These are phyloP conservation scores for Melanotaenia boesemani DNA, from an alignment of 2,797 vertebrate genomes.

Conservation along the genomic window DNA sequence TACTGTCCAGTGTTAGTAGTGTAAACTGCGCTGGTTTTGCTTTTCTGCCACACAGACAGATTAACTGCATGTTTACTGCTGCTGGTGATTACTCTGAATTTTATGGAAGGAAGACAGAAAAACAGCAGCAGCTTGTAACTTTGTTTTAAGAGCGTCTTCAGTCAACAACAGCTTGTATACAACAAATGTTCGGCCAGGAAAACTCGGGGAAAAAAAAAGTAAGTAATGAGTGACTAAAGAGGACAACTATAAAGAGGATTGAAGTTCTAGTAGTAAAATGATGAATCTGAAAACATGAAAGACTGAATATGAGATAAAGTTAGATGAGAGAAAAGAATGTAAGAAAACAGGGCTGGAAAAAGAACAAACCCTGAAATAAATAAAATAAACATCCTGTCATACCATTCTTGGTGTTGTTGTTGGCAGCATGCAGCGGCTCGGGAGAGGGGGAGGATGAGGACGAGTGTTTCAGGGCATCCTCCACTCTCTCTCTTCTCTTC, in stretches of 20 bases:
- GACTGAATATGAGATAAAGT: not conserved
- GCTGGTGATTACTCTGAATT: constrained; percentile 21
- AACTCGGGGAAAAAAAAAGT: not conserved
- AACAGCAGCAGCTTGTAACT: constrained; percentile 27
- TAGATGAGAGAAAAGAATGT: not conserved
- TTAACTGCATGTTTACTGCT: constrained; percentile 26
- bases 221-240: no score
- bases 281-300: not conserved
- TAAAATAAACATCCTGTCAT: not conserved
- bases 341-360: not conserved
- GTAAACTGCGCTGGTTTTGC: not conserved
- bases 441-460: constrained; percentile 82
- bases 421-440: constrained; percentile 65
- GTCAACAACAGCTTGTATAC: constrained; percentile 6
- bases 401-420: constrained; percentile 68
- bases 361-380: not conserved
- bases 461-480: constrained; percentile 91
- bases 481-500: constrained; percentile 91
- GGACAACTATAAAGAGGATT: no score
- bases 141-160: constrained; percentile 15
- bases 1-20: not conserved
- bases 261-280: no score
- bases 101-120: constrained; percentile 24
- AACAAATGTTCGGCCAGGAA: not conserved
- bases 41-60: constrained; percentile 19